phyloP scores from a whole-genome alignment of 2,113 vertebrate species.

The Crypturellus undulatus region DNA sequence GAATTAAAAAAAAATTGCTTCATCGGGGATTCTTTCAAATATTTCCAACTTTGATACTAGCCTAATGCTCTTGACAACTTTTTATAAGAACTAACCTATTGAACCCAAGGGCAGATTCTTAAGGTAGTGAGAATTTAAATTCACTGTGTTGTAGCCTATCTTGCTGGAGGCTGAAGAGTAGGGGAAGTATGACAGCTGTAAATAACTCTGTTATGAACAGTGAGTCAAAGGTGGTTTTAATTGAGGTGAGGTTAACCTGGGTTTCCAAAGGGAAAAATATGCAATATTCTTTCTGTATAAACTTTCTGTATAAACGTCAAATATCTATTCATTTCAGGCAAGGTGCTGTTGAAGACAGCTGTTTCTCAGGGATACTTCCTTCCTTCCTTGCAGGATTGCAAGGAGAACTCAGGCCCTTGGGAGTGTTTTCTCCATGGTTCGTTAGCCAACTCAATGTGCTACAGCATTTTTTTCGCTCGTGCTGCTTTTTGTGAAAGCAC shows the following conservation, averaged over 20 bases:
- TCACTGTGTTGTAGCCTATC: not conserved
- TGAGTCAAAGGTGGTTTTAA: not conserved
- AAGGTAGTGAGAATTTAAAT: not conserved
- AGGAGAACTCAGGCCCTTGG: not conserved
- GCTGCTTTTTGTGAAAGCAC: not conserved
- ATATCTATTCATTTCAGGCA: not conserved
- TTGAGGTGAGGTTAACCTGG: not conserved
- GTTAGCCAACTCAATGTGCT: not conserved
- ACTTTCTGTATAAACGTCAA: not conserved
- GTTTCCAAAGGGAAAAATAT: not conserved
- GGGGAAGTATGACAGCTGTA: not conserved
- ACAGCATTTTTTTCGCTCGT: not conserved
- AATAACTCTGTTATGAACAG: not conserved
- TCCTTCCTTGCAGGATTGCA: not conserved
- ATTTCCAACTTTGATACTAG: not conserved
- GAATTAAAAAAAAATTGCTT: not conserved
- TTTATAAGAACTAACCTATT: not conserved
- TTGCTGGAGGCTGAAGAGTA: not conserved
- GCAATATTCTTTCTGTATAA: not conserved
- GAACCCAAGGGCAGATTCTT: not conserved
- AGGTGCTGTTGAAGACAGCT: not conserved
- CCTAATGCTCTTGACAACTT: not conserved
- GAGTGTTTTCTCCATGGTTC: not conserved
- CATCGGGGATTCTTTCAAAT: not conserved
- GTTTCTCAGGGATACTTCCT: not conserved